Percentiles rank a stretch among this genome's conserved stretches.
phyloP scores from a whole-genome alignment of 2,113 vertebrate species.

The Anser brachyrhynchus region DNA sequence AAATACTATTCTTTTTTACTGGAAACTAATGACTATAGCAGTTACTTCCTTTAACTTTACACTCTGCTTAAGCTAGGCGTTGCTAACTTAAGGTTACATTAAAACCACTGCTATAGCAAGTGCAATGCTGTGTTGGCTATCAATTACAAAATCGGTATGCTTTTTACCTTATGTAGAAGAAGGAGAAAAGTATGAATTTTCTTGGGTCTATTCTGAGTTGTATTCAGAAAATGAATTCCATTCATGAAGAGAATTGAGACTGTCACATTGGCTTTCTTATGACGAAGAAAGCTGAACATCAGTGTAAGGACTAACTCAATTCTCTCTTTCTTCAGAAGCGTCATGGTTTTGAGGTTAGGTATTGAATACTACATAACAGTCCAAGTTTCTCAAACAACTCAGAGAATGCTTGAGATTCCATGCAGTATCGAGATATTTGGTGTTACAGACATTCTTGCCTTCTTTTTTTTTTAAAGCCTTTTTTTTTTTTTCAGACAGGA shows the following conservation, averaged over 20 bases:
- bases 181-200: neutral
- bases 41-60: neutral
- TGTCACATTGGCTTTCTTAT: neutral
- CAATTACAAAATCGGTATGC: neutral
- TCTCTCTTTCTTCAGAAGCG: neutral
- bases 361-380: neutral
- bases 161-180: neutral
- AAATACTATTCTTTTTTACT: neutral
- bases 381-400: neutral
- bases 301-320: neutral
- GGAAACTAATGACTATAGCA: neutral
- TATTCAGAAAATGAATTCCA: neutral
- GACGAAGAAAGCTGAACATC: neutral
- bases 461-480: neutral
- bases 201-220: neutral
- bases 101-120: neutral
- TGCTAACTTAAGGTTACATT: neutral
- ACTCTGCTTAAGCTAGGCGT: neutral
- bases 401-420: neutral
- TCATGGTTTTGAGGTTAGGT: neutral
- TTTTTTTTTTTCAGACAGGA: conserved; percentile 69
- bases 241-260: neutral
- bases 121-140: neutral
- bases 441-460: neutral
- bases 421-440: neutral